Evolutionary conservation across 2,113 vertebrate genomes (phyloP).

Genomic region (Phalacrocorax pelagicus): DNA sequence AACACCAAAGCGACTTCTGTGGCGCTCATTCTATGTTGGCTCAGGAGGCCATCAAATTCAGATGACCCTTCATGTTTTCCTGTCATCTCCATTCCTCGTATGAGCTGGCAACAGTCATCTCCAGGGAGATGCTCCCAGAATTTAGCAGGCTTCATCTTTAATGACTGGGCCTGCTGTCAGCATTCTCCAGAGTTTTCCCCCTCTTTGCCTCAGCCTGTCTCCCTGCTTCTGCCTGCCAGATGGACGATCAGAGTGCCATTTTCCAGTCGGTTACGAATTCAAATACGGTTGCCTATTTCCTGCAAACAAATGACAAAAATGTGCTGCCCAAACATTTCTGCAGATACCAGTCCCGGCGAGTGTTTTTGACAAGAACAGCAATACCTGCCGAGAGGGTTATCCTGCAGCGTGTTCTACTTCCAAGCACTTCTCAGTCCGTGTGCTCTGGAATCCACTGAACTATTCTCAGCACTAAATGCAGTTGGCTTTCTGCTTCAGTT

Average conservation of each 20-base stretch:
- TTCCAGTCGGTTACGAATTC: neutral
- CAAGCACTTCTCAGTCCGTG: neutral
- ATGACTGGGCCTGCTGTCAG: neutral
- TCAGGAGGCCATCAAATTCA: neutral
- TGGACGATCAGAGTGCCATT: neutral
- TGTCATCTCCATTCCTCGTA: neutral
- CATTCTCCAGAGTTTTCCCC: neutral
- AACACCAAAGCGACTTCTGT: neutral
- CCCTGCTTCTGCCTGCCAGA: neutral
- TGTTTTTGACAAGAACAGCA: neutral
- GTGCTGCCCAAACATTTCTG: neutral
- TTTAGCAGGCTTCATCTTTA: neutral
- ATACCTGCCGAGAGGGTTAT: neutral
- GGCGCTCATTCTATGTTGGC: neutral
- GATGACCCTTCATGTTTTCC: neutral
- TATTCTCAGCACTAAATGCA: neutral
- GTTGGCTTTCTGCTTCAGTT: neutral
- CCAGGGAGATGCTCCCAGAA: neutral
- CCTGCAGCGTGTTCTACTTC: neutral
- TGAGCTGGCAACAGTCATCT: neutral
- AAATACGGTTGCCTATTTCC: neutral
- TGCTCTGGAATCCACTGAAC: neutral
- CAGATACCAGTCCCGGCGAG: neutral
- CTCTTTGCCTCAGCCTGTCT: neutral
- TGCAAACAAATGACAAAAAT: neutral